phyloP scores from a whole-genome alignment of 53 echinoderm and acorn worm genomes.

The Glandiceps talaboti region DNA sequence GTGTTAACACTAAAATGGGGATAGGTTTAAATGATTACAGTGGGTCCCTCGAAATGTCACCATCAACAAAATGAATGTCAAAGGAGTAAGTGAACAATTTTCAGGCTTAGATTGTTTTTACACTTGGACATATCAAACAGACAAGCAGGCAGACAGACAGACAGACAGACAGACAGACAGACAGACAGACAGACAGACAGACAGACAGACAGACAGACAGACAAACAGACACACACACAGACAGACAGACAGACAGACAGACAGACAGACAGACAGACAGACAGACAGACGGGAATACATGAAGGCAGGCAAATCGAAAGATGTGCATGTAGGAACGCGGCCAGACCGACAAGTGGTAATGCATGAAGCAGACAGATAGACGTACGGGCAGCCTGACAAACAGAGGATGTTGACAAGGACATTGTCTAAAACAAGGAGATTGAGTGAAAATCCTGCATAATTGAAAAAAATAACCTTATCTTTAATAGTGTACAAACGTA shows the following conservation, averaged over 20 bases:
- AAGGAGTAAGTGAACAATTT: too few relatives aligned
- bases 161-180: conserved; percentile 1
- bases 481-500: too few relatives aligned
- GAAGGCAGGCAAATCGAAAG: not conserved
- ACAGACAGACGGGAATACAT: not conserved
- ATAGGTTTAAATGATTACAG: too few relatives aligned
- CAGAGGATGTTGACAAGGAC: too few relatives aligned
- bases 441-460: too few relatives aligned
- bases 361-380: not conserved
- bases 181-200: not conserved
- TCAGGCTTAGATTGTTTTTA: too few relatives aligned
- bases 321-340: not conserved
- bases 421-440: too few relatives aligned
- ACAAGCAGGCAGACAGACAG: not conserved
- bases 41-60: too few relatives aligned
- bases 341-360: not conserved
- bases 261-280: not conserved
- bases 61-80: too few relatives aligned
- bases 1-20: too few relatives aligned
- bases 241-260: not conserved
- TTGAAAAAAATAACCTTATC: too few relatives aligned
- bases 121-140: too few relatives aligned
- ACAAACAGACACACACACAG: not conserved
- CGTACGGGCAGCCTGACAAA: not conserved
- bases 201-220: not conserved